A percentile compares a stretch with the other conserved stretches of the same genome.
Evolutionary conservation across 2,113 vertebrate species (phyloP).

Genomic region (Hucho hucho): DNA sequence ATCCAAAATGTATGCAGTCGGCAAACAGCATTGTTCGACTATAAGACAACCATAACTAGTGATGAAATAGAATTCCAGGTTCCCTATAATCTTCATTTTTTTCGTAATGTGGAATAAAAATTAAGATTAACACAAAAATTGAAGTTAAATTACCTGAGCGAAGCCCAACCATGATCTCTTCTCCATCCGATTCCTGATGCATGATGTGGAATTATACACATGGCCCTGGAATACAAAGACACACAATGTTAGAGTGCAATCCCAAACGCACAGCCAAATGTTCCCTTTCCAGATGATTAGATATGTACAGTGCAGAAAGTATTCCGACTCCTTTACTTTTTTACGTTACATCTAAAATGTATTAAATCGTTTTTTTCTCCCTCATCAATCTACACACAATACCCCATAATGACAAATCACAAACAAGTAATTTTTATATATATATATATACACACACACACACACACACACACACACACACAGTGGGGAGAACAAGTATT

Average conservation of each 20-base stretch:
- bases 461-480: too few relatives aligned
- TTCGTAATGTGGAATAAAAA: too few relatives aligned
- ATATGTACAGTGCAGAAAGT: not conserved
- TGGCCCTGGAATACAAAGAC: constrained; percentile 80
- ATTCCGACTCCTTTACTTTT: too few relatives aligned
- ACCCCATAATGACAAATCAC: too few relatives aligned
- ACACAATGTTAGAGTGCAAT: not conserved
- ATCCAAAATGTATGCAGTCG: not conserved
- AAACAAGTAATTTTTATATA: too few relatives aligned
- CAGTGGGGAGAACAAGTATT: too few relatives aligned
- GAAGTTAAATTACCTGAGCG: constrained; percentile 84
- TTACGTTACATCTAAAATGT: too few relatives aligned
- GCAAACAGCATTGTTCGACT: not conserved
- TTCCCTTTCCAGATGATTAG: not conserved
- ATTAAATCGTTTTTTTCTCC: too few relatives aligned
- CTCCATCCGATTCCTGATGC: constrained; percentile 95
- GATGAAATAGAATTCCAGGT: not conserved
- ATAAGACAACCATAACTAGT: not conserved
- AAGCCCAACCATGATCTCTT: constrained; percentile 98
- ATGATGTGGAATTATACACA: constrained; percentile 97
- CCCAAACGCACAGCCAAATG: not conserved
- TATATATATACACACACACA: too few relatives aligned
- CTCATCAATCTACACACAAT: too few relatives aligned
- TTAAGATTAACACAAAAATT: not conserved
- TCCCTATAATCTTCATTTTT: not conserved